Evolutionary conservation across 1,140 invertebrate genomes (phyloP).

Genomic region (Aradophagus sp.): DNA sequence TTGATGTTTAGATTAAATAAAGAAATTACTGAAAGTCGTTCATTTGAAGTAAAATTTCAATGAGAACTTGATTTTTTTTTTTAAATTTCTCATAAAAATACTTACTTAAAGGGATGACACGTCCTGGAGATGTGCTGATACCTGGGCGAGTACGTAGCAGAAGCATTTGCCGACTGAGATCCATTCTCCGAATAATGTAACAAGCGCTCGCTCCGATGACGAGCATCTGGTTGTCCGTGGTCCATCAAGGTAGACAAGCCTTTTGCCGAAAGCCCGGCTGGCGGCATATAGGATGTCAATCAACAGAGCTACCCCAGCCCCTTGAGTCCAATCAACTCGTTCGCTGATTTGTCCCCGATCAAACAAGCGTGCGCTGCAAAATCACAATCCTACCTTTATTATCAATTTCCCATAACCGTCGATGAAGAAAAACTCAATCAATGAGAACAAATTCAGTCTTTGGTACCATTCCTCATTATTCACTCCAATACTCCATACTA

Average conservation of each 20-base stretch:
- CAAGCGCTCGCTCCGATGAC: slow-evolving; percentile 74
- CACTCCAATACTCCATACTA: no score
- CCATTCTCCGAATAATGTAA: slow-evolving; percentile 72
- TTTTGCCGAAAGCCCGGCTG: slow-evolving; percentile 73
- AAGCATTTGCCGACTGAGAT: slow-evolving; percentile 63
- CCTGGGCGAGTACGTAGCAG: slow-evolving; percentile 66
- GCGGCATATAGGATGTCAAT: slow-evolving; percentile 71
- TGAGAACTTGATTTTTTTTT: no score
- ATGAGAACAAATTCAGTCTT: no score
- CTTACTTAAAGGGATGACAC: slow-evolving; percentile 61
- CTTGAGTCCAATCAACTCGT: slow-evolving; percentile 13
- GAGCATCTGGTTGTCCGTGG: slow-evolving; percentile 75
- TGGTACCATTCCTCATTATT: no score
- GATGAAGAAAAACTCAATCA: no score
- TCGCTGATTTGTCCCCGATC: slow-evolving; percentile 4
- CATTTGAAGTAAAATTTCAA: no score
- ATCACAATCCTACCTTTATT: no score
- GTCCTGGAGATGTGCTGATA: slow-evolving; percentile 67
- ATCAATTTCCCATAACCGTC: no score
- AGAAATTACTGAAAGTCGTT: no score
- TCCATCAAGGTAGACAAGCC: slow-evolving; percentile 75
- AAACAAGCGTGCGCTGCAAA: not conserved
- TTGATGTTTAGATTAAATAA: no score
- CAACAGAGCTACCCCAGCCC: slow-evolving; percentile 47
- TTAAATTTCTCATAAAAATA: not conserved